Evolutionary conservation across 2,113 vertebrate genomes (phyloP), one percentile per base, ranked within the genome.

Genomic region (Amblyornis subalaris): DNA sequence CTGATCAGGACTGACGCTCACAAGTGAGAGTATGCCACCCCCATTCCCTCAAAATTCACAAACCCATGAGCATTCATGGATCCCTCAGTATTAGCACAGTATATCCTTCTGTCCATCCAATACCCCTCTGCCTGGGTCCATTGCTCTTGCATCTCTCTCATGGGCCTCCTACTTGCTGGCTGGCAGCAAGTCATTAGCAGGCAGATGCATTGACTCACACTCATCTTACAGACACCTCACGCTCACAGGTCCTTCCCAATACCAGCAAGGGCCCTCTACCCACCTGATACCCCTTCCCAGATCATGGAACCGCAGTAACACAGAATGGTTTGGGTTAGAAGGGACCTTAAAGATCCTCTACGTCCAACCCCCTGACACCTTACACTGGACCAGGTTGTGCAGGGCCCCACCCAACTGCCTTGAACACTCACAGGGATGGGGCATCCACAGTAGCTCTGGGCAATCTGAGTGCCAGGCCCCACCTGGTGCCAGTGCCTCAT

Each of bases 31-130:
- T 2, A 51, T 17, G 16, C 3, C 8, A 15, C 18, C 3, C 19
- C 3, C 12, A 64, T 0, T 1, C 12, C 5, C 4, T 62, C 31
- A 15, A 69, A 44, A 58, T 54, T 50, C 28, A 45, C 0, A 1
- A 81, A 36, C 23, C 40, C 16, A 19, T 7, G 33, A 22, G 36
- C 8, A 25, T 31, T 54, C 26, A 19, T 4, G 20, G 28, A 42
- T 42, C 6, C 14, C 9, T 74, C 31, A 48, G 10, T 45, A 76
- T 9, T 18, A 62, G 14, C 44, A 65, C 1, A 80, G 19, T 25
- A 18, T 33, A 72, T 35, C 14, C 13, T 36, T 55, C 47, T 55
- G 23, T 38, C 31, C 36, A 44, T 11, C 26, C 35, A 66, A 57
- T 9, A 75, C 1, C 2, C 4, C 8, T 57, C 9, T 6, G 24